phyloP scores from a whole-genome alignment of 2,797 vertebrate species.

The Parambassis ranga region DNA sequence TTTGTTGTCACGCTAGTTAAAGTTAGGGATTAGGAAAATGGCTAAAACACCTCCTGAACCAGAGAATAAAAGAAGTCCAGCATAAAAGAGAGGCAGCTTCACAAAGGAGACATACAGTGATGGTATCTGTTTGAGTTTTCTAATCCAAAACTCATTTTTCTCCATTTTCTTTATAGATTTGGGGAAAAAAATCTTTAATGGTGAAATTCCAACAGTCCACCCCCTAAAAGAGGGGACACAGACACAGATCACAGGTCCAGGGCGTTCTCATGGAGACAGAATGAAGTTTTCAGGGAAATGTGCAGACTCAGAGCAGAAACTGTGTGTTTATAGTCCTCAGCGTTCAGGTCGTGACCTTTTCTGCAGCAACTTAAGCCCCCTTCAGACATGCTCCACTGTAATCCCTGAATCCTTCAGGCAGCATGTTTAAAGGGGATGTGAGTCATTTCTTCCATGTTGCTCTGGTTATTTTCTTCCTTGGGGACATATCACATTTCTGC shows the following conservation, averaged over 20 bases:
- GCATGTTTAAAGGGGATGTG: not conserved
- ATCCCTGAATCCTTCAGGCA: conserved; percentile 1
- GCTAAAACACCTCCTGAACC: no score
- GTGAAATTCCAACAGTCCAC: not conserved
- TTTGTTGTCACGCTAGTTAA: no score
- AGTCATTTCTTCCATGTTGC: not conserved
- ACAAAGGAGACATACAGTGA: no score
- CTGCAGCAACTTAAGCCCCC: conserved; percentile 2
- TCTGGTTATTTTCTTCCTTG: not conserved
- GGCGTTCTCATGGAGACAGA: not conserved
- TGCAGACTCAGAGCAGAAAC: conserved; percentile 6
- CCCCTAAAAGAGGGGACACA: not conserved
- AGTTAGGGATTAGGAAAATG: no score
- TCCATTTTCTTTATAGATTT: no score
- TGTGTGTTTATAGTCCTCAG: conserved; percentile 15
- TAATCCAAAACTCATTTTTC: no score
- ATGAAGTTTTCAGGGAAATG: not conserved
- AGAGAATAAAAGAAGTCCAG: no score
- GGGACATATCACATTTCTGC: not conserved
- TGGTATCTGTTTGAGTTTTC: no score
- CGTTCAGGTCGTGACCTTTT: conserved; percentile 20
- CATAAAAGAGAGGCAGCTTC: no score
- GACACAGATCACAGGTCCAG: not conserved
- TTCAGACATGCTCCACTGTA: conserved; percentile 11
- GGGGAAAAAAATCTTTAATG: not conserved